phyloP scores from a whole-genome alignment of 2,797 vertebrate genomes.

The Parauchenoglanis punctatus region DNA sequence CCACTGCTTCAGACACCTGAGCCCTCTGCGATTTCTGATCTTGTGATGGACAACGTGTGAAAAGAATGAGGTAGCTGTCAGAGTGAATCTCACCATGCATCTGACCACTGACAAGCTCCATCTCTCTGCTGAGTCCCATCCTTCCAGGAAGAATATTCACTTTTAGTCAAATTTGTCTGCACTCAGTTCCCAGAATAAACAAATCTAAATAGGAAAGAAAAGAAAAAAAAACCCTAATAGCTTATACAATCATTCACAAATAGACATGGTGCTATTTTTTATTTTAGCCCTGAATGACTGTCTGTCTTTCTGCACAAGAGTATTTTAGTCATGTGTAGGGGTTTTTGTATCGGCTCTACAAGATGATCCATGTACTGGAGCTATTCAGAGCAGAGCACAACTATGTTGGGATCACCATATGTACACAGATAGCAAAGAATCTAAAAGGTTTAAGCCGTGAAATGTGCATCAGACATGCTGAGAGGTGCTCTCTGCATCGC shows the following conservation, averaged over 20 bases:
- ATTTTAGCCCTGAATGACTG: not conserved
- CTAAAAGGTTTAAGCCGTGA: constrained; percentile 34
- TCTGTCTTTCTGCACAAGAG: not conserved
- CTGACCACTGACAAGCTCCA: constrained; percentile 49
- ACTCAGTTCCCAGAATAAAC: constrained; percentile 1
- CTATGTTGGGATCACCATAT: constrained; percentile 22
- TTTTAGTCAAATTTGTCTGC: not conserved
- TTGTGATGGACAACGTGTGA: constrained; percentile 52
- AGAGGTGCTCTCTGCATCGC: constrained; percentile 16
- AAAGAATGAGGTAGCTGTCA: constrained; percentile 59
- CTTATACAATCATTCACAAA: constrained; percentile 19
- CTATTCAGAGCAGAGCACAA: not conserved
- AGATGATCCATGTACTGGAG: not conserved
- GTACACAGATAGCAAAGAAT: constrained; percentile 38
- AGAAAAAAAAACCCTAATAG: not conserved
- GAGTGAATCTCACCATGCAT: constrained; percentile 56
- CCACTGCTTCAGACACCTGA: constrained; percentile 54
- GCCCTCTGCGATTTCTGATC: constrained; percentile 54
- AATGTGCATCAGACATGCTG: constrained; percentile 32
- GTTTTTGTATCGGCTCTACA: not conserved
- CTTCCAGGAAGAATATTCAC: constrained; percentile 9
- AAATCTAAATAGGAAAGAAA: not conserved
- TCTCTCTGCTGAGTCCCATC: constrained; percentile 47
- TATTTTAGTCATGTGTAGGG: constrained; percentile 26
- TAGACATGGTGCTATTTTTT: constrained; percentile 12